Conservation (phyloP, 2,797 vertebrate genomes). For the Coranthus polyacanthus region DNA sequence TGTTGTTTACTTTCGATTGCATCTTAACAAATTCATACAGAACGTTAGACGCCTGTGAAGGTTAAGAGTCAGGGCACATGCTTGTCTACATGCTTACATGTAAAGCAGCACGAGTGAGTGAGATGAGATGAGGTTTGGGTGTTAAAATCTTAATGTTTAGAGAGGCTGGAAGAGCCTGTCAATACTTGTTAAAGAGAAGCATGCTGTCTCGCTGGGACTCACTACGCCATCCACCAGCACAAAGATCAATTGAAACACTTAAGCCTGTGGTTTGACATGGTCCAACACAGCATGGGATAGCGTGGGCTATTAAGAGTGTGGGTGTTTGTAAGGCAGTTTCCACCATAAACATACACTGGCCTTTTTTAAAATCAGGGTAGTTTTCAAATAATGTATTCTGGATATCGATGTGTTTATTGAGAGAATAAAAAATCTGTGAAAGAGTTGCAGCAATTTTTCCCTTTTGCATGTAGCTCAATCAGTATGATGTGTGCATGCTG, state of each 20-base stretch:
- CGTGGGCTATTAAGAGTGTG: not conserved
- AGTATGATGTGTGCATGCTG: not conserved
- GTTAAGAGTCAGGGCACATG: not conserved
- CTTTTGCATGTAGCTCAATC: constrained; percentile 6
- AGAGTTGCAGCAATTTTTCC: constrained; percentile 6
- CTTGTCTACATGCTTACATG: not conserved
- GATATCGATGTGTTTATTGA: constrained; percentile 2
- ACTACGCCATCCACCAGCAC: constrained; percentile 50
- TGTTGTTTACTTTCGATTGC: constrained; percentile 51
- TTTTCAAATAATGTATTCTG: not conserved
- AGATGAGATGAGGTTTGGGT: constrained; percentile 23
- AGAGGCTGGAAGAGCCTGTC: constrained; percentile 59
- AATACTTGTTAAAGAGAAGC: constrained; percentile 71
- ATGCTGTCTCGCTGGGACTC: constrained; percentile 54
- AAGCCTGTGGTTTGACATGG: constrained; percentile 52
- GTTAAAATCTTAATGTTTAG: constrained; percentile 58
- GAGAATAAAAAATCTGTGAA: constrained; percentile 10
- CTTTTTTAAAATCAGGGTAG: not conserved
- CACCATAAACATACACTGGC: constrained; percentile 11
- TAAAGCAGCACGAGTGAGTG: constrained; percentile 14
- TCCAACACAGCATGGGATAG: constrained; percentile 38
- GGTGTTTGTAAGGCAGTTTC: constrained; percentile 6
- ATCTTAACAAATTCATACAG: constrained; percentile 24
- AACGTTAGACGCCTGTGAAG: constrained; percentile 17
- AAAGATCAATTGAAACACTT: constrained; percentile 79